Conservation (phyloP, 2,797 vertebrate genomes). For the Ibycter americanus region DNA sequence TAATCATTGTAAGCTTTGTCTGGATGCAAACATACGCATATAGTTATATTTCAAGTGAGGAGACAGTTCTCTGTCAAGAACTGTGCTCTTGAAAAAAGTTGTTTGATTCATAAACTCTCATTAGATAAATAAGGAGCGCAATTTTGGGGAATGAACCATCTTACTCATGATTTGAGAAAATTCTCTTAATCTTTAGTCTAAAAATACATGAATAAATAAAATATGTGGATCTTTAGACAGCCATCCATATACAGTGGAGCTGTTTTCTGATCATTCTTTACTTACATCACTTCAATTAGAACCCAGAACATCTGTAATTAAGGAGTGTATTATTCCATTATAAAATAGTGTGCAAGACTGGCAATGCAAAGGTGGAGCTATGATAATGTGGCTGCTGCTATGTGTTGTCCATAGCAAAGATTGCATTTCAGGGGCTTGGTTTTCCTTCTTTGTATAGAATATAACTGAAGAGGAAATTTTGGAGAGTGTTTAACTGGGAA, state of each 20-base stretch:
- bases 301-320: not conserved
- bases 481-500: not conserved
- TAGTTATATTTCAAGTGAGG: not conserved
- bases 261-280: not conserved
- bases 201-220: not conserved
- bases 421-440: not conserved
- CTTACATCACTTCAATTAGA: not conserved
- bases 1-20: not conserved
- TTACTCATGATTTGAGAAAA: not conserved
- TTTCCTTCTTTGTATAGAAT: not conserved
- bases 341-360: not conserved
- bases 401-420: not conserved
- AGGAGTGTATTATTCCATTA: not conserved
- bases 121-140: not conserved
- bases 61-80: not conserved
- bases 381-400: not conserved
- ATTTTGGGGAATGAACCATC: not conserved
- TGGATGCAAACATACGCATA: rapidly evolving
- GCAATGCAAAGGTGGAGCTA: not conserved
- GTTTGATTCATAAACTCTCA: not conserved
- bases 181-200: not conserved
- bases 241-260: not conserved
- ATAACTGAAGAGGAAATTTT: not conserved
- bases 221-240: not conserved
- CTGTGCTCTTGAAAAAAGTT: not conserved